Conservation (phyloP, 1,140 invertebrate species). For the Gyrodactylus bullatarudis region DNA sequence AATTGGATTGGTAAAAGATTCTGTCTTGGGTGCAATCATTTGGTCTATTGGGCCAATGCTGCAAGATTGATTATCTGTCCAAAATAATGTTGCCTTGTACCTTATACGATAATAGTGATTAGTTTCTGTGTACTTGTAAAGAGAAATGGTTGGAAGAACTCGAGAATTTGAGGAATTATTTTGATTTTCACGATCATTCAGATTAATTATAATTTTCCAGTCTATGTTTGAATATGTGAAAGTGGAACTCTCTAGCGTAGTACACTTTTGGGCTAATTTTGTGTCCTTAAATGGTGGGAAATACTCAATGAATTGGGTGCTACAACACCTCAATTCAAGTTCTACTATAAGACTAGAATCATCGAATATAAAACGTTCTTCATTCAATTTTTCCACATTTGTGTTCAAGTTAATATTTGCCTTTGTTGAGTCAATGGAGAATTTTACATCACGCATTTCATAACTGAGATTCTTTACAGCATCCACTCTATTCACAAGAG, state of each 20-base stretch:
- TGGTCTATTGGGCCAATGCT: neutral
- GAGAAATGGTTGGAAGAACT: neutral
- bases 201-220: neutral
- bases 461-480: neutral
- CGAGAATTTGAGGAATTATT: neutral
- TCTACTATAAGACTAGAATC: neutral
- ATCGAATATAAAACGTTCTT: neutral
- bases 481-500: neutral
- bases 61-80: neutral
- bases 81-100: neutral
- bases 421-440: neutral
- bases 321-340: neutral
- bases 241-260: neutral
- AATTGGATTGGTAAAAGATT: neutral
- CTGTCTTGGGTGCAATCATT: neutral
- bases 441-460: neutral
- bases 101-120: neutral
- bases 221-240: neutral
- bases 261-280: neutral
- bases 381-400: neutral
- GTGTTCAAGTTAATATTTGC: neutral
- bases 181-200: too few species aligned
- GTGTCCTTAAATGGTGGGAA: neutral
- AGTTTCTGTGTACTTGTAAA: neutral
- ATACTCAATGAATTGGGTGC: neutral